Evolutionary conservation across 2,113 vertebrate genomes (phyloP).

Genomic region (Cardinalis cardinalis): DNA sequence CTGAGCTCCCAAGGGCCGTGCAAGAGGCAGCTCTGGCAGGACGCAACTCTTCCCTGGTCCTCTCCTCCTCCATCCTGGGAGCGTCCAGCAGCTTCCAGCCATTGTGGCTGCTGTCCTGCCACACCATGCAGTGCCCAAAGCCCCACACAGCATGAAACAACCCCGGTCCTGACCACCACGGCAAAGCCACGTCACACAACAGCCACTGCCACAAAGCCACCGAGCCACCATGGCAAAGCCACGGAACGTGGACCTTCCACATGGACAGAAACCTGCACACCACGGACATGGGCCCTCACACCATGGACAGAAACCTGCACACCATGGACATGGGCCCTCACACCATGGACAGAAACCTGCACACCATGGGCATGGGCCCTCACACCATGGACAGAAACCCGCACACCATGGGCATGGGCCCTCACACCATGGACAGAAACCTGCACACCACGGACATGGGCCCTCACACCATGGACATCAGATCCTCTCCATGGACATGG

Average conservation of each 20-base stretch:
- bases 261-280: background rate
- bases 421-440: too few relatives aligned
- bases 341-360: too few relatives aligned
- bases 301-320: too few relatives aligned
- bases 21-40: background rate
- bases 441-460: too few relatives aligned
- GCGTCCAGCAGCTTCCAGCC: background rate
- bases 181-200: background rate
- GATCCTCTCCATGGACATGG: too few relatives aligned
- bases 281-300: background rate
- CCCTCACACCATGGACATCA: too few relatives aligned
- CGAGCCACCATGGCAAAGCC: background rate
- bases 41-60: background rate
- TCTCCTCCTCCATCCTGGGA: background rate
- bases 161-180: rapidly evolving
- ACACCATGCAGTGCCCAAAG: rapidly evolving
- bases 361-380: too few relatives aligned
- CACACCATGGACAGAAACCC: too few relatives aligned
- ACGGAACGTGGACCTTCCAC: background rate
- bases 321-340: too few relatives aligned
- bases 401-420: too few relatives aligned
- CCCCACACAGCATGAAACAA: background rate
- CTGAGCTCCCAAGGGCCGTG: background rate
- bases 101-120: rapidly evolving
- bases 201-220: background rate